Conservation (phyloP, 92 coral and sea anemone species). For the Siderastrea siderea region DNA sequence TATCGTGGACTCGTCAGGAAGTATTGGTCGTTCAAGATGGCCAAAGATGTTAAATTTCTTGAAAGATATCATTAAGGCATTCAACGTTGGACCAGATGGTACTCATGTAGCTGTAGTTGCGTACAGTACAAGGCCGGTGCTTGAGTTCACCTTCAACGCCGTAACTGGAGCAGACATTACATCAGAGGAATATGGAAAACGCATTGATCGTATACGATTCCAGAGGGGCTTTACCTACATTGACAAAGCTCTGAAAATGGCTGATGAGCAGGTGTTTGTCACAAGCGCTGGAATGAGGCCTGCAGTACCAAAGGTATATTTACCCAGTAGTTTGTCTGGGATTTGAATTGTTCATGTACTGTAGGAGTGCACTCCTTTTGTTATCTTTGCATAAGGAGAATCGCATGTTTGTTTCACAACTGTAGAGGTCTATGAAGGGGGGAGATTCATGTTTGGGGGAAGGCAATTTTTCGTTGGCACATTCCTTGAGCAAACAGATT, state of each 20-base stretch:
- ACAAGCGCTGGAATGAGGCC: slow-evolving; percentile 62
- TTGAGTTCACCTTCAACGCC: slow-evolving; percentile 68
- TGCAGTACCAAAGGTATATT: slow-evolving; percentile 3
- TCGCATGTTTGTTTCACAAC: no score
- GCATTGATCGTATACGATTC: slow-evolving; percentile 55
- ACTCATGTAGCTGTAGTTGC: slow-evolving; percentile 75
- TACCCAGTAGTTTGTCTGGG: no score
- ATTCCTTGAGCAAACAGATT: no score
- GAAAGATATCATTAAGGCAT: slow-evolving; percentile 30
- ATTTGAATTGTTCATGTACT: no score
- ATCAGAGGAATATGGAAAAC: slow-evolving; percentile 42
- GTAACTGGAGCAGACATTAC: slow-evolving; percentile 44
- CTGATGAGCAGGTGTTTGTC: slow-evolving; percentile 60
- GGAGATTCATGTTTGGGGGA: no score
- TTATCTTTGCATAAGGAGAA: no score
- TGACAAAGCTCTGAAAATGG: slow-evolving; percentile 71
- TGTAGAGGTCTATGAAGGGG: no score
- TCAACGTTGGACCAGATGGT: slow-evolving; percentile 76
- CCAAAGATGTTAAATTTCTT: slow-evolving; percentile 60
- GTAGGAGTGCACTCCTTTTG: no score
- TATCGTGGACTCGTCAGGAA: slow-evolving; percentile 83
- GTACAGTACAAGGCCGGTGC: slow-evolving; percentile 66
- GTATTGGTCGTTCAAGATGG: slow-evolving; percentile 77
- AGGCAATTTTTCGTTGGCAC: no score
- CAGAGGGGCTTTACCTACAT: slow-evolving; percentile 75